A percentile compares a stretch with the other conserved stretches of the same genome.
Conservation (phyloP, 1,140 invertebrate genomes). For the Anthonomus grandis region DNA sequence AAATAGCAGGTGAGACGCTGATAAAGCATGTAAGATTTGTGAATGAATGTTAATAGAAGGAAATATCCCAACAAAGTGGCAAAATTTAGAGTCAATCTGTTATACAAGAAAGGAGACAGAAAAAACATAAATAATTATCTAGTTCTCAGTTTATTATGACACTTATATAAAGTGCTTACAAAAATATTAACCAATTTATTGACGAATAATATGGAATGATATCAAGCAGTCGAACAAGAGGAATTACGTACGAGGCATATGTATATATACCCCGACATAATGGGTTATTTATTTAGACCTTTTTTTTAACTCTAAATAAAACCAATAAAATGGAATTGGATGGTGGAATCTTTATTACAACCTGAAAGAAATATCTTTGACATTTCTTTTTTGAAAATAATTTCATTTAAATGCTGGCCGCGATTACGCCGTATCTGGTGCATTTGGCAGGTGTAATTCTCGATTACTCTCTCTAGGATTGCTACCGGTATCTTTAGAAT, state of each 20-base stretch:
- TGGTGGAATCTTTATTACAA: conserved; percentile 16
- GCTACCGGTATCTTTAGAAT: conserved; percentile 10
- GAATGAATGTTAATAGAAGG: too few relatives aligned
- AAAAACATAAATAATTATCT: background rate
- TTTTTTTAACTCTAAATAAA: conserved; percentile 21
- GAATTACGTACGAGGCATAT: too few relatives aligned
- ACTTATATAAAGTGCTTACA: too few relatives aligned
- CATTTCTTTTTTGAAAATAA: conserved; percentile 18
- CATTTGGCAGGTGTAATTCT: conserved; percentile 13
- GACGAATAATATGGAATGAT: too few relatives aligned
- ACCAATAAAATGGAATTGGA: conserved; percentile 19
- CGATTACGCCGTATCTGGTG: too few relatives aligned
- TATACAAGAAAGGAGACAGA: background rate
- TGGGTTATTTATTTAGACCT: conserved; percentile 14
- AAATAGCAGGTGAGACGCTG: too few relatives aligned
- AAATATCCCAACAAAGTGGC: too few relatives aligned
- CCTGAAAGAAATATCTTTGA: conserved; percentile 16
- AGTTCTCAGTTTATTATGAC: too few relatives aligned
- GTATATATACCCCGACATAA: background rate
- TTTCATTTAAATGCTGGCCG: conserved; percentile 21
- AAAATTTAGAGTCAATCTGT: too few relatives aligned
- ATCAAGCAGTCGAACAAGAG: too few relatives aligned
- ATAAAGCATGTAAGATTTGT: too few relatives aligned
- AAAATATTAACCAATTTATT: too few relatives aligned
- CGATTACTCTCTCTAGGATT: conserved; percentile 14